A percentile compares a stretch with the other conserved stretches of the same genome.
Evolutionary conservation across 2,888 invertebrate genomes (phyloP).

Genomic region (Ectemnius lituratus): DNA sequence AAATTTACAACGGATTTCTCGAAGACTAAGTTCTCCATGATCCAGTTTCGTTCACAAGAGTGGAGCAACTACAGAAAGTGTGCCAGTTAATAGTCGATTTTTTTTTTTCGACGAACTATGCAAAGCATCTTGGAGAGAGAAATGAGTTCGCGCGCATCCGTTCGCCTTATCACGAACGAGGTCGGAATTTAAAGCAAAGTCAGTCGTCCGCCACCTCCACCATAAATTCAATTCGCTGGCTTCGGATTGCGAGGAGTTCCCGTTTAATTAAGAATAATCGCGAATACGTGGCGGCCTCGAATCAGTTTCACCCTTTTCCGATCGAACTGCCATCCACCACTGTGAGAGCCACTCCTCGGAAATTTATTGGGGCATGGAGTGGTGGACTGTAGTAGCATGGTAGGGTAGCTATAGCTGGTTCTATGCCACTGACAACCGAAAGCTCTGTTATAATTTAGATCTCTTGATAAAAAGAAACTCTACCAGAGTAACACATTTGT

Average conservation of each 20-base stretch:
- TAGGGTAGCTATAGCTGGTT: conserved; percentile 12
- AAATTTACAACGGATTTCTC: too few relatives aligned
- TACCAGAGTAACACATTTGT: too few relatives aligned
- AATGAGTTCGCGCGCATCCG: not conserved
- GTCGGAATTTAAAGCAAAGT: conserved; percentile 37
- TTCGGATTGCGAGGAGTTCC: conserved; percentile 50
- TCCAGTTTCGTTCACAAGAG: too few relatives aligned
- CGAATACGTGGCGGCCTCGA: conserved; percentile 45
- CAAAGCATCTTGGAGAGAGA: not conserved
- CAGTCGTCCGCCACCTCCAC: conserved; percentile 18
- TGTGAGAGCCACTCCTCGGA: conserved; percentile 42
- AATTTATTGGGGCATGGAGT: conserved; percentile 52
- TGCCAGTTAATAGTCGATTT: too few relatives aligned
- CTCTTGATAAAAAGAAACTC: conserved; percentile 18
- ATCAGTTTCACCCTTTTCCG: conserved; percentile 50
- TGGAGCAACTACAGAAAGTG: too few relatives aligned
- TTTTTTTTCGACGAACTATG: not conserved
- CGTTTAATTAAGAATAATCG: conserved; percentile 57
- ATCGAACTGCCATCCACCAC: conserved; percentile 37
- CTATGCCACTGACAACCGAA: conserved; percentile 55
- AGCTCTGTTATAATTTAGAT: conserved; percentile 55
- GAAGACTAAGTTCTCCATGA: too few relatives aligned
- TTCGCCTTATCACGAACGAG: conserved; percentile 15
- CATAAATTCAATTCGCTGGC: conserved; percentile 52
- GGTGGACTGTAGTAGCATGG: too few relatives aligned